Evolutionary conservation across 2,888 invertebrate species (phyloP).

Genomic region (Mesorhabditis belari): DNA sequence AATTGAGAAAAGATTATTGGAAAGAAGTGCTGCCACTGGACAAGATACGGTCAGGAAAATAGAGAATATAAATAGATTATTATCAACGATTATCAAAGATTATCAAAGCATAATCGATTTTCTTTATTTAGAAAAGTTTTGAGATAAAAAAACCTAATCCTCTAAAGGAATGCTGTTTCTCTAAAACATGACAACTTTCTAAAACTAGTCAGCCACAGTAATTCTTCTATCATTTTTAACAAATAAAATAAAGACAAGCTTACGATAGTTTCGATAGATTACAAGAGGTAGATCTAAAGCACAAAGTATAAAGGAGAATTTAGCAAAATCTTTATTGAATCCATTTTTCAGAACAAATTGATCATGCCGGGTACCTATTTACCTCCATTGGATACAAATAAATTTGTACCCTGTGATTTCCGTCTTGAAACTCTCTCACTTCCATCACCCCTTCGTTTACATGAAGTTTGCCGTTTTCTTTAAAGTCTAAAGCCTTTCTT

Average conservation of each 20-base stretch:
- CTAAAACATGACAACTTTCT: too few species aligned
- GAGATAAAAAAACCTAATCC: too few species aligned
- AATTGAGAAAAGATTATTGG: constrained; percentile 32
- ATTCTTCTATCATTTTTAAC: neutral
- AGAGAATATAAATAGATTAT: too few species aligned
- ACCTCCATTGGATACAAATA: constrained; percentile 36
- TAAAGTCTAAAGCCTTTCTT: constrained; percentile 15
- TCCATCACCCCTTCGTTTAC: constrained; percentile 40
- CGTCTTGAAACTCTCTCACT: constrained; percentile 38
- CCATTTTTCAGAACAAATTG: constrained; percentile 36
- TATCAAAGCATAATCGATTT: too few species aligned
- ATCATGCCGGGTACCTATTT: constrained; percentile 45
- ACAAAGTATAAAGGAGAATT: too few species aligned
- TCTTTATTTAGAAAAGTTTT: too few species aligned
- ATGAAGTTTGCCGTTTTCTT: constrained; percentile 35
- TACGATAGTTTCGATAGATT: neutral
- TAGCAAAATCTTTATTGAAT: neutral
- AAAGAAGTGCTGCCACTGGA: too few species aligned
- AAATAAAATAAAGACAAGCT: constrained; percentile 4
- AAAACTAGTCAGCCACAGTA: too few species aligned
- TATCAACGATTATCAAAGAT: too few species aligned
- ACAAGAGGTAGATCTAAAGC: neutral
- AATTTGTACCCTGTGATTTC: constrained; percentile 47
- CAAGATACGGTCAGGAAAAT: constrained; percentile 2
- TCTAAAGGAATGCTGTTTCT: too few species aligned